Percentiles rank a stretch among this genome's conserved stretches.
Conservation (phyloP, 30 jellyfish, hydroid and myxozoan genomes). For the Cassiopea xamachana region DNA sequence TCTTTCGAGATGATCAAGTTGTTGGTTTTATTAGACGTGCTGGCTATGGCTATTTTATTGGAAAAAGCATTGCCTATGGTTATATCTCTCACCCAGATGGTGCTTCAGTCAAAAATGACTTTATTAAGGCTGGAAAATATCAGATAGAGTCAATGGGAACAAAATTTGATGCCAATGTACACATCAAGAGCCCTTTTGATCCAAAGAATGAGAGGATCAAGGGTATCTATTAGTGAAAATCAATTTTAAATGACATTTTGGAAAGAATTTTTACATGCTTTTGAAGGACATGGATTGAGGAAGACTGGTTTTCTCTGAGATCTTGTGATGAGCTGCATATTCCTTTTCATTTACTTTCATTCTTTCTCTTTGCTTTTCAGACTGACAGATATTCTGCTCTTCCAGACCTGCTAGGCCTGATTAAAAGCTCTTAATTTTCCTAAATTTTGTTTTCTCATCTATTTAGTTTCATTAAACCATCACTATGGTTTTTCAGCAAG, state of each 20-base stretch:
- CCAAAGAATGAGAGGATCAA: constrained; percentile 87
- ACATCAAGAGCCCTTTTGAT: constrained; percentile 83
- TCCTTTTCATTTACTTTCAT: too few species aligned
- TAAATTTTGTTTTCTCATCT: too few species aligned
- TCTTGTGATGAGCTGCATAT: too few species aligned
- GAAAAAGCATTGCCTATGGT: constrained; percentile 94
- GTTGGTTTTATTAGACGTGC: constrained; percentile 96
- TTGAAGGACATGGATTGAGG: too few species aligned
- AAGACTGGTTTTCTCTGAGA: too few species aligned
- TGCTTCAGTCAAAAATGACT: constrained; percentile 68
- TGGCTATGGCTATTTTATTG: constrained; percentile 92
- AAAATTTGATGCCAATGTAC: constrained; percentile 68
- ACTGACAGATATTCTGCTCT: too few species aligned
- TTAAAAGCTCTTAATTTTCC: too few species aligned
- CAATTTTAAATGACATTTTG: neutral
- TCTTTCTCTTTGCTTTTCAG: too few species aligned
- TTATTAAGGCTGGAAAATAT: constrained; percentile 78
- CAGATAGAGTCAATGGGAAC: constrained; percentile 89
- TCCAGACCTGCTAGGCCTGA: too few species aligned
- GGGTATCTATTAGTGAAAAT: constrained; percentile 59
- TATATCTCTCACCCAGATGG: constrained; percentile 87
- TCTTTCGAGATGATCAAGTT: constrained; percentile 71
- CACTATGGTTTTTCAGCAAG: too few species aligned
- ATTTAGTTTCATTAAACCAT: too few species aligned
- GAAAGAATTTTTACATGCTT: neutral